Conservation (phyloP, 2,888 invertebrate genomes). For the Papilio protenor region DNA sequence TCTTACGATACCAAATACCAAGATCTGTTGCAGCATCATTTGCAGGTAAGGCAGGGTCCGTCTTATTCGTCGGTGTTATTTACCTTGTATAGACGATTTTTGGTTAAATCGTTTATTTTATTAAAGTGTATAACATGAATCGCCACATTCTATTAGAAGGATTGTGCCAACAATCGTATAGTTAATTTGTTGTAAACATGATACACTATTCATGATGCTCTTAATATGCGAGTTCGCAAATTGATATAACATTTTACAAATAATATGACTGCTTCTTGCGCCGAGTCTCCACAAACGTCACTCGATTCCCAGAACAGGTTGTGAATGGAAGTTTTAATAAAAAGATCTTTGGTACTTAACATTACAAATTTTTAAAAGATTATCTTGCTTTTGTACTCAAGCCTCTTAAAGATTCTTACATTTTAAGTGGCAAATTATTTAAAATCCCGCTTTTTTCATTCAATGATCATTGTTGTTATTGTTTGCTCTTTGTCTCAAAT, state of each 20-base stretch:
- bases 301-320: conserved; percentile 13
- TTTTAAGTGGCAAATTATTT: conserved; percentile 16
- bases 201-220: neutral
- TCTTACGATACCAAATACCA: neutral
- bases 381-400: neutral
- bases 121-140: too few relatives aligned
- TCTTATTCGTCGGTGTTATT: too few relatives aligned
- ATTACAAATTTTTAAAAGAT: conserved; percentile 13
- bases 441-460: conserved; percentile 5
- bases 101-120: too few relatives aligned
- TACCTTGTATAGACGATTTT: too few relatives aligned
- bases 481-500: neutral
- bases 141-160: neutral
- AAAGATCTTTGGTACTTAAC: conserved; percentile 3
- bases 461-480: neutral
- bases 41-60: too few relatives aligned
- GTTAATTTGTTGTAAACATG: neutral
- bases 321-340: conserved; percentile 9
- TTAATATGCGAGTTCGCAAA: conserved; percentile 6
- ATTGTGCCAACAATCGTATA: neutral
- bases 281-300: neutral
- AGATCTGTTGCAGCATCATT: neutral
- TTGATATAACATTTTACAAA: neutral
- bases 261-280: neutral
- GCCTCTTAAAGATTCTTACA: neutral